phyloP scores from a whole-genome alignment of 1,140 invertebrate species.

The Apis mellifera region DNA sequence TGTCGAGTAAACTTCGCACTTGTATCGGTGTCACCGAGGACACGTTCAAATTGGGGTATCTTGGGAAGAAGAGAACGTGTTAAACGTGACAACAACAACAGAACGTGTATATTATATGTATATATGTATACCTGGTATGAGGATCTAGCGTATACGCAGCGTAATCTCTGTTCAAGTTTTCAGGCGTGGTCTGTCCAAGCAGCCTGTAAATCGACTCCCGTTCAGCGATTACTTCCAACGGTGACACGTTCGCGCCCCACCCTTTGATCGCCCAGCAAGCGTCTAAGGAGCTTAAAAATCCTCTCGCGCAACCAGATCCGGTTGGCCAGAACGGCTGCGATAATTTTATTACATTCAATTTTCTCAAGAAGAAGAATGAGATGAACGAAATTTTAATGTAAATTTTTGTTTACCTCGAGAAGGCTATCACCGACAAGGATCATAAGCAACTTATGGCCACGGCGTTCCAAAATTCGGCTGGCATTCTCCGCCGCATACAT shows the following conservation, averaged over 20 bases:
- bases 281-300: conserved; percentile 97
- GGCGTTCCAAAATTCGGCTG: conserved; percentile 89
- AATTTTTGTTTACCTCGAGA: too few relatives aligned
- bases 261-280: conserved; percentile 96
- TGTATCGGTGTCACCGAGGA: conserved; percentile 85
- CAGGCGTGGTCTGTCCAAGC: conserved; percentile 96
- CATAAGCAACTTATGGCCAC: conserved; percentile 91
- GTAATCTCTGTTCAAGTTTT: conserved; percentile 95
- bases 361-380: background rate
- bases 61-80: conserved; percentile 41
- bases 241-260: conserved; percentile 88
- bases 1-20: conserved; percentile 83
- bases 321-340: conserved; percentile 98
- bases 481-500: conserved; percentile 99
- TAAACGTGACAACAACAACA: too few relatives aligned
- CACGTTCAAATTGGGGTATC: conserved; percentile 82
- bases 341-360: conserved; percentile 18
- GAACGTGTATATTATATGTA: background rate
- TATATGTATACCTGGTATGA: conserved; percentile 84
- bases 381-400: background rate
- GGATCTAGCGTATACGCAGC: conserved; percentile 95
- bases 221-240: conserved; percentile 94
- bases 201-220: conserved; percentile 96
- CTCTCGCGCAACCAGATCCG: conserved; percentile 97
- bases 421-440: conserved; percentile 97